phyloP scores from a whole-genome alignment of 2,797 vertebrate species.

The Remorina albescens region DNA sequence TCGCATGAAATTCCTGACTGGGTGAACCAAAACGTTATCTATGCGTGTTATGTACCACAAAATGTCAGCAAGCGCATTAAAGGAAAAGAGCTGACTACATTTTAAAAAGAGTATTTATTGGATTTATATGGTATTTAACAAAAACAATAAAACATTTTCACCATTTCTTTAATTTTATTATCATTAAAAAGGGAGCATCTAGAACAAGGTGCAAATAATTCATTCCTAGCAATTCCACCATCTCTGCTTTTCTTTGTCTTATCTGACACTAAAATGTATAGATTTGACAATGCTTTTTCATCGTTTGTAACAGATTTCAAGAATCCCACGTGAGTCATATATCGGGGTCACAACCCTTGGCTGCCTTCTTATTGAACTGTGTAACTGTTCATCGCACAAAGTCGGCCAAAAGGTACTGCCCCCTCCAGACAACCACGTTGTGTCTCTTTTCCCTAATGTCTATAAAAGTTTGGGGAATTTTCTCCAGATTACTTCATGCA shows the following conservation, averaged over 20 bases:
- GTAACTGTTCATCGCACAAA: constrained; percentile 70
- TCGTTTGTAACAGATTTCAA: constrained; percentile 20
- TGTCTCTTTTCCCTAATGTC: constrained; percentile 33
- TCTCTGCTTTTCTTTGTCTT: neutral
- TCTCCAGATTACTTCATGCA: constrained; percentile 33
- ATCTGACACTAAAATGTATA: neutral
- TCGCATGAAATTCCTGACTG: neutral
- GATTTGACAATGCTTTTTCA: neutral
- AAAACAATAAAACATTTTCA: constrained; percentile 19
- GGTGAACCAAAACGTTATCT: neutral
- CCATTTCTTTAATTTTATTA: constrained; percentile 43
- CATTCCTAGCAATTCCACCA: neutral
- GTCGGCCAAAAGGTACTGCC: constrained; percentile 74
- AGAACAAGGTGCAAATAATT: constrained; percentile 8
- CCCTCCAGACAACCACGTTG: constrained; percentile 58
- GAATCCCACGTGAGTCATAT: constrained; percentile 48
- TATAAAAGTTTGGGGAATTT: constrained; percentile 42
- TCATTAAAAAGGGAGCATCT: neutral
- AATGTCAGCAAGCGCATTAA: neutral
- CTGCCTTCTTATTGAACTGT: constrained; percentile 72
- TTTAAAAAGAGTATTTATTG: neutral
- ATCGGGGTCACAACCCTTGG: constrained; percentile 72
- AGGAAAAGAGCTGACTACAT: neutral
- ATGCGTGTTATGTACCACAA: neutral
- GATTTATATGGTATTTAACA: constrained; percentile 18